Percentiles rank a stretch among this genome's conserved stretches.
These are phyloP conservation scores for Hylaeus anthracinus DNA, from an alignment of 1,140 invertebrate species.

Conservation along the genomic window DNA sequence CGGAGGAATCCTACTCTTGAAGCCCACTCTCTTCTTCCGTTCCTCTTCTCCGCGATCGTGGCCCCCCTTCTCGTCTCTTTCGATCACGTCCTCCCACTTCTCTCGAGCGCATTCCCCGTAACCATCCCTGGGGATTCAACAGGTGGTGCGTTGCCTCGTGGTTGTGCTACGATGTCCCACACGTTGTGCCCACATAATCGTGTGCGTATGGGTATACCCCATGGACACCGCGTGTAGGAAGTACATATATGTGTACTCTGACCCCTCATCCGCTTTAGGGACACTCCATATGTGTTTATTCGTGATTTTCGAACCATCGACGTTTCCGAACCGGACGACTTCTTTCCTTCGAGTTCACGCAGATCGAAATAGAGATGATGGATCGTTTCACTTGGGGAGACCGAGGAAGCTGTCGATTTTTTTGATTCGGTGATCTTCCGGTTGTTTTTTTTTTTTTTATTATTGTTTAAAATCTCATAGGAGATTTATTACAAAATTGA, in stretches of 20 bases:
- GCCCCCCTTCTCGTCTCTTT: conserved; percentile 25
- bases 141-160: conserved; percentile 61
- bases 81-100: conserved; percentile 25
- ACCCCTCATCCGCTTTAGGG: conserved; percentile 67
- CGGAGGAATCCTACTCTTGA: conserved; percentile 14
- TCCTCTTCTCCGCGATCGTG: conserved; percentile 1
- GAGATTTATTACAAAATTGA: too few species aligned
- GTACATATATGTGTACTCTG: conserved; percentile 49
- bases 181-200: conserved; percentile 61
- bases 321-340: conserved; percentile 30
- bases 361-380: conserved; percentile 8
- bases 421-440: background rate
- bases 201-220: conserved; percentile 56
- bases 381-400: background rate
- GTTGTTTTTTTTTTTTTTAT: background rate
- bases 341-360: conserved; percentile 9
- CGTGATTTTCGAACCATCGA: conserved; percentile 63
- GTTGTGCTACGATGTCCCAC: conserved; percentile 54
- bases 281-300: conserved; percentile 60
- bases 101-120: conserved; percentile 20
- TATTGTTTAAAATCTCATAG: too few species aligned
- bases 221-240: conserved; percentile 64
- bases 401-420: background rate
- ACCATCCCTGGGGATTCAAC: conserved; percentile 60
- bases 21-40: conserved; percentile 18